These are phyloP conservation scores for Tachina fera DNA, from an alignment of 2,888 invertebrate genomes.

Conservation along the genomic window DNA sequence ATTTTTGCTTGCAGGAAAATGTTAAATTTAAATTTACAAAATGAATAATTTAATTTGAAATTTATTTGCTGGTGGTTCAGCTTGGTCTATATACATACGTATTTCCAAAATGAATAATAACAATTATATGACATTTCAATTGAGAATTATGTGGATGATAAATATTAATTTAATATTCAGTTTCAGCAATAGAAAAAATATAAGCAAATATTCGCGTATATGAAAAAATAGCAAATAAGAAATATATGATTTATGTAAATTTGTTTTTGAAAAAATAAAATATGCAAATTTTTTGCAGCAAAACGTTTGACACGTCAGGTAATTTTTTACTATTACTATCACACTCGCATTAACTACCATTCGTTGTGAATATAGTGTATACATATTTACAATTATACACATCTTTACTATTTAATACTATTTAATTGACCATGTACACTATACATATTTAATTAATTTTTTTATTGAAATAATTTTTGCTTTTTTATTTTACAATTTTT, in stretches of 20 bases:
- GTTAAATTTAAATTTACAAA: slow-evolving; percentile 5
- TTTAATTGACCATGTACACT: slow-evolving; percentile 57
- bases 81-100: too few species aligned
- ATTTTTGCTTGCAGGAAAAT: not conserved
- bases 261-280: not conserved
- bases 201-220: not conserved
- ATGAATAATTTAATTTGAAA: too few species aligned
- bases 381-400: not conserved
- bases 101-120: too few species aligned
- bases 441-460: slow-evolving; percentile 42
- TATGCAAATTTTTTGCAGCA: slow-evolving; percentile 12
- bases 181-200: slow-evolving; percentile 1
- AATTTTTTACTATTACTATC: slow-evolving; percentile 9
- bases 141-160: slow-evolving; percentile 40
- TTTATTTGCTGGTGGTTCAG: too few species aligned
- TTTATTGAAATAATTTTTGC: not conserved
- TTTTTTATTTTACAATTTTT: slow-evolving; percentile 11
- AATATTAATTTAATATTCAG: slow-evolving; percentile 40
- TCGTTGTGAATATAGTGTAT: not conserved
- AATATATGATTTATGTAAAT: slow-evolving; percentile 41
- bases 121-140: slow-evolving; percentile 50
- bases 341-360: not conserved
- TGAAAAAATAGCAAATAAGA: not conserved
- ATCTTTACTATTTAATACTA: slow-evolving; percentile 11
- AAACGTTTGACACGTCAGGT: slow-evolving; percentile 45